phyloP scores from a whole-genome alignment of 2,113 vertebrate genomes.

The Protobothrops mucrosquamatus region DNA sequence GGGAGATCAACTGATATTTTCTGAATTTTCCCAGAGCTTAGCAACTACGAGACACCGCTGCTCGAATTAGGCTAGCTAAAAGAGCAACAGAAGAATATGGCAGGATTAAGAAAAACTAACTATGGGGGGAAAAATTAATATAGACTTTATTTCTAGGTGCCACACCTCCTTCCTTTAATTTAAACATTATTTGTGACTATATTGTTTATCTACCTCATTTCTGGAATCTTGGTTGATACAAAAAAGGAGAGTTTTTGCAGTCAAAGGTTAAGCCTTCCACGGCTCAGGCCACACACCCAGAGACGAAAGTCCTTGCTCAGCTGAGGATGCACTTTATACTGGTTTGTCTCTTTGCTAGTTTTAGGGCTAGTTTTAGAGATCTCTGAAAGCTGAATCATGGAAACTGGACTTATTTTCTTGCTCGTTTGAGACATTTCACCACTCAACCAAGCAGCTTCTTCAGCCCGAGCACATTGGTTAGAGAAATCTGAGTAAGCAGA shows the following conservation, averaged over 20 bases:
- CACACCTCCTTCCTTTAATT: background rate
- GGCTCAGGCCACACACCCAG: background rate
- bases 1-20: background rate
- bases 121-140: background rate
- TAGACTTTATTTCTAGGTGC: background rate
- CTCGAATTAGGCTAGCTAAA: background rate
- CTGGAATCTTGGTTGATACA: background rate
- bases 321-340: background rate
- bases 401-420: background rate
- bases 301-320: background rate
- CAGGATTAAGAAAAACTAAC: background rate
- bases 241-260: background rate
- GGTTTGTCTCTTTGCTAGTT: background rate
- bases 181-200: background rate
- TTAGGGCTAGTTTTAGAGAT: background rate
- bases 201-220: background rate
- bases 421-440: background rate
- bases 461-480: background rate
- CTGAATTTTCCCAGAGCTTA: background rate
- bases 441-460: background rate
- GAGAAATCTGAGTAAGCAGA: background rate
- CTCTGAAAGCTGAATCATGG: background rate
- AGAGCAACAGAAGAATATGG: too few relatives aligned
- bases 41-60: background rate
- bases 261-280: background rate